These are phyloP conservation scores for Erebia palarica DNA, from an alignment of 2,888 invertebrate genomes.

Conservation along the genomic window DNA sequence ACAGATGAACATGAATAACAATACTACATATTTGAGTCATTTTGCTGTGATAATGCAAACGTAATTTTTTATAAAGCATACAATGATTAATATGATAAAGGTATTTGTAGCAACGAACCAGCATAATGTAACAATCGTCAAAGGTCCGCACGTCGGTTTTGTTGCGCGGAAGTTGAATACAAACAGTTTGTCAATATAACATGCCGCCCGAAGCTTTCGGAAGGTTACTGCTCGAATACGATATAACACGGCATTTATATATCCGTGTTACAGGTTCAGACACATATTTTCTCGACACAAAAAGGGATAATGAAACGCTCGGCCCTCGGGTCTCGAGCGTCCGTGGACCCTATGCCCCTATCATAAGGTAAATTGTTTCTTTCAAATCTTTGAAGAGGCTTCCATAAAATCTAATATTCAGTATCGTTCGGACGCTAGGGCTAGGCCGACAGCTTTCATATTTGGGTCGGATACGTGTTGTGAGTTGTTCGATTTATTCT, in stretches of 20 bases:
- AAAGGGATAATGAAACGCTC: neutral
- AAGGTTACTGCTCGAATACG: neutral
- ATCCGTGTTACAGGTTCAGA: neutral
- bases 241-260: neutral
- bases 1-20: too few species aligned
- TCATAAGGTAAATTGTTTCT: neutral
- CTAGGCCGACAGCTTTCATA: neutral
- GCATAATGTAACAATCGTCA: too few species aligned
- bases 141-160: neutral
- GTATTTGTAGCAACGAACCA: too few species aligned
- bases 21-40: too few species aligned
- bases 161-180: neutral
- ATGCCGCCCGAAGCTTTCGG: neutral
- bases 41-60: too few species aligned
- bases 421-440: neutral
- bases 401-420: constrained; percentile 2
- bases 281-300: neutral
- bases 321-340: neutral
- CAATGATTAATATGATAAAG: too few species aligned
- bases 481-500: too few species aligned
- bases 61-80: too few species aligned
- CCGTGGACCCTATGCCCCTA: neutral
- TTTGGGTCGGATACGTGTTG: neutral
- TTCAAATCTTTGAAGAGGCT: constrained; percentile 1
- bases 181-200: neutral